Evolutionary conservation across 2,797 vertebrate genomes (phyloP), one percentile per base, ranked within the genome.

Genomic region (Gallinago stenura): DNA sequence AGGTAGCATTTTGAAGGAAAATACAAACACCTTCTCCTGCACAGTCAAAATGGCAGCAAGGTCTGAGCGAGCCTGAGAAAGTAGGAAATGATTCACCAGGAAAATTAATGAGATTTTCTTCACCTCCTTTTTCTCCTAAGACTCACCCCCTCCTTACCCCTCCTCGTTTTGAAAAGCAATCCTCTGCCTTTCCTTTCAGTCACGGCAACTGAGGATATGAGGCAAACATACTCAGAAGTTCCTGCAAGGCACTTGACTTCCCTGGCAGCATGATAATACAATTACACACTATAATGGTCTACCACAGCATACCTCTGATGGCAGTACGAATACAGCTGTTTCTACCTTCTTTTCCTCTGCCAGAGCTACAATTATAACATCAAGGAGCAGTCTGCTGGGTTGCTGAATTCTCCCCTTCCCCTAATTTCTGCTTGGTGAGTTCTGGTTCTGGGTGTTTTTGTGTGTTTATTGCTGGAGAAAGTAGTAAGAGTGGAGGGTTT

Each of bases 191-290:
- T 54, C 71, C 57, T 83, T 77, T 78, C 35, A 66, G 73, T 84
- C 87, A 53, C 3, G 8, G 43, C 56, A 70, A 65, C 15, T 33
- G 58, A 41, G 60, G 28, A 79, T 84, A 72, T 31, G 76, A 87
- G 75, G 69, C 66, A 70, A 76, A 76, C 53, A 15, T 39, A 35
- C 81, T 80, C 60, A 58, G 80, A 87, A 78, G 78, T 89, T 92
- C 89, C 48, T 81, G 70, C 53, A 71, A 72, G 66, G 87, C 75
- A 77, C 79, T 95, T 94, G 92, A 88, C 92, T 93, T 90, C 48
- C 33, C 35, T 79, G 84, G 92, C 82, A 91, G 90, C 61, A 57
- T 26, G 71, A 71, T 86, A 93, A 96, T 91, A 83, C 92, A 95
- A 76, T 95, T 94, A 86, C 94, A 95, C 84, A 69, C 75, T 39